phyloP scores from a whole-genome alignment of 2,797 vertebrate genomes.

The Acrossocheilus fasciatus region DNA sequence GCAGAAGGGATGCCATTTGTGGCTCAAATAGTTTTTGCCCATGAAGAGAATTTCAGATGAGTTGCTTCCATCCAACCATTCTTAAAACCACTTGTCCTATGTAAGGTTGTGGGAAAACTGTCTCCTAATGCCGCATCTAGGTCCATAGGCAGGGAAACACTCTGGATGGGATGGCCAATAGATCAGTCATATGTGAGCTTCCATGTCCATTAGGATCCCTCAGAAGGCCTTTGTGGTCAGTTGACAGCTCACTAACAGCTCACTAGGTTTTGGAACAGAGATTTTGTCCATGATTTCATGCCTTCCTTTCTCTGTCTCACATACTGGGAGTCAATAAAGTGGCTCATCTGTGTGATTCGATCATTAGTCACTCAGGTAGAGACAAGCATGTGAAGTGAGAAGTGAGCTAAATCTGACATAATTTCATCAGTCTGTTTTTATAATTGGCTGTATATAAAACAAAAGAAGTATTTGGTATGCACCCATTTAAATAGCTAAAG shows the following conservation, averaged over 20 bases:
- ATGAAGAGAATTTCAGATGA: too few relatives aligned
- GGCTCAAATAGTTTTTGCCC: too few relatives aligned
- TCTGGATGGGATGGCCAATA: too few relatives aligned
- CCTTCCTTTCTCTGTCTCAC: conserved; percentile 2
- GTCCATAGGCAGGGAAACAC: too few relatives aligned
- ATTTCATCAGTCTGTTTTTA: neutral
- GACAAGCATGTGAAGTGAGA: conserved; percentile 13
- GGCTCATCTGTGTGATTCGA: conserved; percentile 21
- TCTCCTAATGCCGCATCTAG: too few relatives aligned
- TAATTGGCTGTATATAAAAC: neutral
- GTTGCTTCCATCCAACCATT: too few relatives aligned
- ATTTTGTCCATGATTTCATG: neutral
- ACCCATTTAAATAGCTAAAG: too few relatives aligned
- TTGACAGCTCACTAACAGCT: neutral
- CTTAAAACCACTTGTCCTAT: too few relatives aligned
- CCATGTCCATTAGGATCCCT: neutral
- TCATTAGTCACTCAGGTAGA: conserved; percentile 3
- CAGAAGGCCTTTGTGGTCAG: neutral
- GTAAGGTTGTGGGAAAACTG: too few relatives aligned
- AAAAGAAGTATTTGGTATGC: neutral
- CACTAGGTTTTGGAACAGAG: neutral
- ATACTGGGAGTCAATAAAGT: neutral
- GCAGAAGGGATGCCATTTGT: too few relatives aligned
- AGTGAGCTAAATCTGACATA: neutral
- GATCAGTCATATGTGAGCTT: neutral